Conservation (phyloP, 2,888 invertebrate genomes). For the Brachypalpus laphriformis region DNA sequence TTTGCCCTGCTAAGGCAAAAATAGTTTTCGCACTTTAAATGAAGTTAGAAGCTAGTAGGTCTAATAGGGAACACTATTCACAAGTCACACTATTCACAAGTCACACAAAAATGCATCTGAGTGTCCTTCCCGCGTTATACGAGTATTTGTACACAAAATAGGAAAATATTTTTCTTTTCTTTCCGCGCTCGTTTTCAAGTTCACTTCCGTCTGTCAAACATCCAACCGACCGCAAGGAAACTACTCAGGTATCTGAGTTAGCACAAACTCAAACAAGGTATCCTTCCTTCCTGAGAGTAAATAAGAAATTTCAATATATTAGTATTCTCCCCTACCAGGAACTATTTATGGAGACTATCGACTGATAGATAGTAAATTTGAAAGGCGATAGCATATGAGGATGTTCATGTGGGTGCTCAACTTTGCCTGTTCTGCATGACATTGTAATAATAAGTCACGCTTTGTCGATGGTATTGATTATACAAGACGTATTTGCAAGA, state of each 20-base stretch:
- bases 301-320: slow-evolving; percentile 64
- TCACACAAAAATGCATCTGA: neutral
- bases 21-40: slow-evolving; percentile 37
- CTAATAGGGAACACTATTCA: neutral
- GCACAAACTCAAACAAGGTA: slow-evolving; percentile 39
- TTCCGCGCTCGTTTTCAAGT: slow-evolving; percentile 41
- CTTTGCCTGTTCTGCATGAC: slow-evolving; percentile 2
- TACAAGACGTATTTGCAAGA: neutral
- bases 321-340: slow-evolving; percentile 37
- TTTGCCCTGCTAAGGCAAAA: neutral
- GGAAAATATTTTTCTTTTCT: slow-evolving; percentile 16
- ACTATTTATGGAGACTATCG: slow-evolving; percentile 68
- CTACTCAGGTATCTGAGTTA: slow-evolving; percentile 54
- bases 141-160: neutral
- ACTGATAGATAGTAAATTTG: slow-evolving; percentile 67
- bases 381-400: slow-evolving; percentile 41
- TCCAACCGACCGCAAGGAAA: slow-evolving; percentile 63
- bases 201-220: slow-evolving; percentile 27
- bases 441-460: neutral
- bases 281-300: slow-evolving; percentile 44
- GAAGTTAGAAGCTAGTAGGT: neutral
- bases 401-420: slow-evolving; percentile 21
- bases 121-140: neutral
- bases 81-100: neutral
- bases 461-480: neutral